A percentile compares a stretch with the other conserved stretches of the same genome.
Conservation (phyloP, 2,888 invertebrate genomes). For the Cheilosia vulpina region DNA sequence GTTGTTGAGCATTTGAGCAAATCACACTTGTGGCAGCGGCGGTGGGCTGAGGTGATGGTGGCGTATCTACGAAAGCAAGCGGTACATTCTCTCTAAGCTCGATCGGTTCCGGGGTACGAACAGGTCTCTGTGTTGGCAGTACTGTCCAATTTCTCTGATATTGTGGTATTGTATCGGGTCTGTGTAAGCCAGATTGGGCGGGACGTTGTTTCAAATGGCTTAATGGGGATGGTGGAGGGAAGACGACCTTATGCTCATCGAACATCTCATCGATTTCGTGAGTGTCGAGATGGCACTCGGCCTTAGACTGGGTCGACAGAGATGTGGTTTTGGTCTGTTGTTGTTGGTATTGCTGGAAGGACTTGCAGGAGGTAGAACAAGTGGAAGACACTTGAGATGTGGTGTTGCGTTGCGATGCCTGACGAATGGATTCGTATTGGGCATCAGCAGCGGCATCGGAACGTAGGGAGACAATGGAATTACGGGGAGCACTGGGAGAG, state of each 20-base stretch:
- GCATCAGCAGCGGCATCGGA: conserved; percentile 76
- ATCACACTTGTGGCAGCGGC: conserved; percentile 52
- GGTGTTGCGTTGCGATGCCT: conserved; percentile 81
- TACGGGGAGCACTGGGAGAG: conserved; percentile 77
- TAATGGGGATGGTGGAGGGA: conserved; percentile 82
- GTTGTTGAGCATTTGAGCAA: conserved; percentile 79
- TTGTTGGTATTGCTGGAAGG: conserved; percentile 81
- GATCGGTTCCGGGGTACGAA: conserved; percentile 85
- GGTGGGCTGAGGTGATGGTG: conserved; percentile 77
- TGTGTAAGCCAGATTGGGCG: conserved; percentile 85
- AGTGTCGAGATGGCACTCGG: conserved; percentile 60
- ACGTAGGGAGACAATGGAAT: conserved; percentile 77
- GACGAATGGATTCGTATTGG: conserved; percentile 79
- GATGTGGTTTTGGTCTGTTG: conserved; percentile 77
- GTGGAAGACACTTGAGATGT: conserved; percentile 57
- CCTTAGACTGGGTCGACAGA: conserved; percentile 58
- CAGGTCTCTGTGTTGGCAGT: conserved; percentile 85
- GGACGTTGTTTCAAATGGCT: conserved; percentile 80
- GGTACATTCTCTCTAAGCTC: conserved; percentile 84
- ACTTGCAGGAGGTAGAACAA: conserved; percentile 78
- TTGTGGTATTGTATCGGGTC: conserved; percentile 86
- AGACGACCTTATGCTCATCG: conserved; percentile 81
- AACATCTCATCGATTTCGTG: conserved; percentile 80
- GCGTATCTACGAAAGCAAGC: conserved; percentile 83
- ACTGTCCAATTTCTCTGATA: conserved; percentile 87